These are phyloP conservation scores for Centropyge bicolor DNA, from an alignment of 2,797 vertebrate species.

Conservation along the genomic window DNA sequence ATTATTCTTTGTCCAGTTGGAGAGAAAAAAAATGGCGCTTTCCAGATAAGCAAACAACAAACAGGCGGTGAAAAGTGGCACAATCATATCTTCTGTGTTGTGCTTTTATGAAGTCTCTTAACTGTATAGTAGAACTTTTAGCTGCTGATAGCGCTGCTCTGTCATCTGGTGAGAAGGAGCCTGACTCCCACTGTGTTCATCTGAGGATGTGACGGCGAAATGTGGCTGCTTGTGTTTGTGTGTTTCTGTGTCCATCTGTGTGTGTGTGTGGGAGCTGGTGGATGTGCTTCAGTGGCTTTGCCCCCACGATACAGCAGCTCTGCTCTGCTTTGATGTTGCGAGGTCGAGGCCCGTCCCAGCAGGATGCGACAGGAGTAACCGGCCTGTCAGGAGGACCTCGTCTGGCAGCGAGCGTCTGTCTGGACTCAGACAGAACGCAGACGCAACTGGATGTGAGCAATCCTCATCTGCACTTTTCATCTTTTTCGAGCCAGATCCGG, in stretches of 20 bases:
- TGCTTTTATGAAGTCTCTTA: background rate
- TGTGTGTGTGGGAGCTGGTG: conserved; percentile 26
- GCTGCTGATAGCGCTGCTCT: conserved; percentile 32
- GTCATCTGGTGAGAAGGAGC: conserved; percentile 42
- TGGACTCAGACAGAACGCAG: conserved; percentile 33
- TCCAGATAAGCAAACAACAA: conserved; percentile 23
- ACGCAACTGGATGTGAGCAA: conserved; percentile 4
- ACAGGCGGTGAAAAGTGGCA: background rate
- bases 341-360: conserved; percentile 53
- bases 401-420: conserved; percentile 43
- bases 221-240: conserved; percentile 3
- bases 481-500: conserved; percentile 38
- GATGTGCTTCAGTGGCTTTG: conserved; percentile 42
- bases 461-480: conserved; percentile 14
- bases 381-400: conserved; percentile 20
- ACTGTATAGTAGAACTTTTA: conserved; percentile 32
- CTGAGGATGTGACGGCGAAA: conserved; percentile 54
- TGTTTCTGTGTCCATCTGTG: conserved; percentile 46
- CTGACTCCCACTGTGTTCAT: conserved; percentile 51
- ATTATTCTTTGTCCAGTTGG: background rate
- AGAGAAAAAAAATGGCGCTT: background rate
- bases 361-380: conserved; percentile 43
- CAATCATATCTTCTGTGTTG: background rate
- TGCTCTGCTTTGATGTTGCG: conserved; percentile 67
- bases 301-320: conserved; percentile 32